Evolutionary conservation across 2,888 invertebrate species (phyloP).

Genomic region (Cartodere bifasciata): DNA sequence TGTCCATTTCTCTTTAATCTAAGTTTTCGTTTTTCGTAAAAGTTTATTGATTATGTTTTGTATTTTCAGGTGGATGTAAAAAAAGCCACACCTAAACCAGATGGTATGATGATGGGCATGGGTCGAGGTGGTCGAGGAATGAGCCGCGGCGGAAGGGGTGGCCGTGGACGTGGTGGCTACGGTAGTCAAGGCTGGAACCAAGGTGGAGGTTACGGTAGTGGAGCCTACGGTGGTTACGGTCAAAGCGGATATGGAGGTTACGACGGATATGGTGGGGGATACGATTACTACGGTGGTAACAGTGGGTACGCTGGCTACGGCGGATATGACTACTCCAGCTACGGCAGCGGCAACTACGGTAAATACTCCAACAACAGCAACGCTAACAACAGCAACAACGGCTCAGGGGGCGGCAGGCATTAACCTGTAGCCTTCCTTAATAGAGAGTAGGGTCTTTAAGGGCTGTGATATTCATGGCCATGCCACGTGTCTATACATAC

Average conservation of each 20-base stretch:
- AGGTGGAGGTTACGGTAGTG: constrained; percentile 28
- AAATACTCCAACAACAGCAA: constrained; percentile 44
- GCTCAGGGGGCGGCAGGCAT: no score
- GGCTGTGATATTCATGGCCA: constrained; percentile 25
- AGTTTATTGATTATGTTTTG: constrained; percentile 9
- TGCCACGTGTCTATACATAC: constrained; percentile 9
- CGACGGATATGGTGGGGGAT: constrained; percentile 50
- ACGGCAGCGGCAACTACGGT: constrained; percentile 75
- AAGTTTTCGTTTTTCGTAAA: no score
- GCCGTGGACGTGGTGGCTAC: constrained; percentile 56
- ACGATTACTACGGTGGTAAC: constrained; percentile 48
- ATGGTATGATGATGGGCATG: constrained; percentile 50
- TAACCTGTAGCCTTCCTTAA: constrained; percentile 15
- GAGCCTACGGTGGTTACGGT: constrained; percentile 42
- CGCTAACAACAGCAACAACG: no score
- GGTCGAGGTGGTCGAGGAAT: constrained; percentile 38
- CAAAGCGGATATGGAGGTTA: constrained; percentile 66
- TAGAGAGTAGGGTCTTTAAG: constrained; percentile 3
- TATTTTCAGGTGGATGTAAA: constrained; percentile 73
- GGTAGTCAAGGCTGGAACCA: constrained; percentile 53
- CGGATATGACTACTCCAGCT: constrained; percentile 69
- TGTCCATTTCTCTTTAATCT: no score
- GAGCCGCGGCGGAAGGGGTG: constrained; percentile 48
- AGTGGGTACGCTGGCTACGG: constrained; percentile 69
- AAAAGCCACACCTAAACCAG: constrained; percentile 85